Conservation (phyloP, 1,140 invertebrate species). For the Drosophila azteca region DNA sequence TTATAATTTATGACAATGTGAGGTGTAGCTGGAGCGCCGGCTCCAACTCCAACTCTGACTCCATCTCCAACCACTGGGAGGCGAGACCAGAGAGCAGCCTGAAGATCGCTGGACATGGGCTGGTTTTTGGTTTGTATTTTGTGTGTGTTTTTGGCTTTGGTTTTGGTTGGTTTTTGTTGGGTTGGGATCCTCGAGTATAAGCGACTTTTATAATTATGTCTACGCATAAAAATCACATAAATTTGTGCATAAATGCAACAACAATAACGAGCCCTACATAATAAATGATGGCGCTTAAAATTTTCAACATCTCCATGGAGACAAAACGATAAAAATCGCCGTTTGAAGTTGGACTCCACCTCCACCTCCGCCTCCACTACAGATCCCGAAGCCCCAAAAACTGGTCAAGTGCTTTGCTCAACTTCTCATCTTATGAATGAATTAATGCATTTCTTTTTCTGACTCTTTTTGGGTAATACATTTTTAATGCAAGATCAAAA, state of each 20-base stretch:
- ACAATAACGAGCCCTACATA: conserved; percentile 68
- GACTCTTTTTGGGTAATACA: conserved; percentile 37
- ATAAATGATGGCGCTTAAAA: conserved; percentile 83
- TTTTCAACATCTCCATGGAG: conserved; percentile 78
- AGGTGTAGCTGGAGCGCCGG: conserved; percentile 81
- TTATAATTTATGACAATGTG: conserved; percentile 83
- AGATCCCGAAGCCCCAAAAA: conserved; percentile 16
- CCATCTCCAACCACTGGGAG: conserved; percentile 13
- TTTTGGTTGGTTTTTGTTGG: conserved; percentile 26
- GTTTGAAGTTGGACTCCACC: conserved; percentile 52
- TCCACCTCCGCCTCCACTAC: conserved; percentile 4
- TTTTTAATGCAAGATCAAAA: conserved; percentile 44
- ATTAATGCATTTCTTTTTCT: conserved; percentile 61
- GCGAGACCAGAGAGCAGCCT: conserved; percentile 38
- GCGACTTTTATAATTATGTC: conserved; percentile 82
- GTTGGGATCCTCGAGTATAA: conserved; percentile 36
- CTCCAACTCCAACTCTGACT: conserved; percentile 39
- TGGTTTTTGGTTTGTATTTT: conserved; percentile 14
- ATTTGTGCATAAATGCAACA: conserved; percentile 80
- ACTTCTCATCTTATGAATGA: conserved; percentile 67
- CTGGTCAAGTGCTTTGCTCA: conserved; percentile 60
- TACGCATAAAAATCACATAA: conserved; percentile 84
- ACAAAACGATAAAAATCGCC: conserved; percentile 68
- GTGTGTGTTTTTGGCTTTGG: conserved; percentile 9
- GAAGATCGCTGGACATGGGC: conserved; percentile 24